Conservation (phyloP, 2,888 invertebrate species). For the Ennomos erosarius region DNA sequence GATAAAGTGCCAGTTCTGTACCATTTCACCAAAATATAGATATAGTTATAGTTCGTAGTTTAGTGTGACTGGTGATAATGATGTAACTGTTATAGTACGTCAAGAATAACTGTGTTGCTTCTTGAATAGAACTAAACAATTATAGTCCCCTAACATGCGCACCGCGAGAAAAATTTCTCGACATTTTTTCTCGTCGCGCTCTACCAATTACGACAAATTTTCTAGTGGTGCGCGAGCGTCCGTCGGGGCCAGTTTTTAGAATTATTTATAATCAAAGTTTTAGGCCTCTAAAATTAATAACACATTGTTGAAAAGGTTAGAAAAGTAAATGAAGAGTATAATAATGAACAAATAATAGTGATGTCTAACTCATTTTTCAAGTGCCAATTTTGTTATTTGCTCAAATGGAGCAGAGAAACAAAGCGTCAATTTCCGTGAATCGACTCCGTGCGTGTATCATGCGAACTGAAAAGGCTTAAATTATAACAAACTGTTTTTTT, state of each 20-base stretch:
- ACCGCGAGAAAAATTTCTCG: no score
- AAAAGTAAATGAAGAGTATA: no score
- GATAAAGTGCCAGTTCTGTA: constrained; percentile 52
- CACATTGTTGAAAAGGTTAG: no score
- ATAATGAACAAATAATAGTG: no score
- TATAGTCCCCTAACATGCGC: no score
- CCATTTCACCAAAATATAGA: constrained; percentile 51
- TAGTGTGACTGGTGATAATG: background rate
- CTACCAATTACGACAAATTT: no score
- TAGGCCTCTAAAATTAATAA: background rate
- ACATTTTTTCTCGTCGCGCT: no score
- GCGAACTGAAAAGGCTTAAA: constrained; percentile 19
- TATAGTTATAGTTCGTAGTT: constrained; percentile 12
- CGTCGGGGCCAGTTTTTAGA: background rate
- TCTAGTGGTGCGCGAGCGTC: no score
- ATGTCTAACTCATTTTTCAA: no score
- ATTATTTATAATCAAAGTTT: constrained; percentile 1
- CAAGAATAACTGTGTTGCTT: background rate
- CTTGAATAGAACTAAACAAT: background rate
- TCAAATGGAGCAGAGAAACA: constrained; percentile 1
- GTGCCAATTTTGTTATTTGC: constrained; percentile 10
- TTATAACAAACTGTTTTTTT: constrained; percentile 11
- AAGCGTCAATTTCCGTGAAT: constrained; percentile 6
- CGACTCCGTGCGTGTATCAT: constrained; percentile 26
- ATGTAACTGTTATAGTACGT: background rate